Conservation (phyloP, 2,797 vertebrate species). For the Vespertilio murinus region DNA sequence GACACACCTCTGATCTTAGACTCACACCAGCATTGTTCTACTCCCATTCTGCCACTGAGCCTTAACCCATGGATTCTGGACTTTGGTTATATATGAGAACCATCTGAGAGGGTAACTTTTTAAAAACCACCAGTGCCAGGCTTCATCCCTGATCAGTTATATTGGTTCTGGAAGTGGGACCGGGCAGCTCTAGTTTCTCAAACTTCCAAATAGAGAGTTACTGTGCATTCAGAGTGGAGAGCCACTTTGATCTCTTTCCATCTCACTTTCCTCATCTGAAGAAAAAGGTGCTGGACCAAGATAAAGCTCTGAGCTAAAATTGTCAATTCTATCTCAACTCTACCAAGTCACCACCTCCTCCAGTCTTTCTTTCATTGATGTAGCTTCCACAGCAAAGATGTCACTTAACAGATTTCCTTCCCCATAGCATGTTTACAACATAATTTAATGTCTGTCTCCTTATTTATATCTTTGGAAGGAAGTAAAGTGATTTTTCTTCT, state of each 20-base stretch:
- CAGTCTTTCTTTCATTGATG: background rate
- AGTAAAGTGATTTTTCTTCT: constrained; percentile 15
- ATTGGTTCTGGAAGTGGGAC: background rate
- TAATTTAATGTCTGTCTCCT: background rate
- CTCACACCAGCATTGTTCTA: background rate
- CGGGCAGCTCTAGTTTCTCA: background rate
- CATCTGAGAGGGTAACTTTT: background rate
- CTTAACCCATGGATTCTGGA: background rate
- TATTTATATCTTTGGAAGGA: constrained; percentile 33
- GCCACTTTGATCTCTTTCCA: background rate
- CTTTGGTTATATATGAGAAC: background rate
- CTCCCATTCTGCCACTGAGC: background rate
- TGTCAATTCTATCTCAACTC: constrained; percentile 24
- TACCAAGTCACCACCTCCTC: background rate
- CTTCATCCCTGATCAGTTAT: background rate
- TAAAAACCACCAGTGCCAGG: background rate
- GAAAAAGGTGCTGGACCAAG: background rate
- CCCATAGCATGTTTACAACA: background rate
- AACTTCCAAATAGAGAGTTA: background rate
- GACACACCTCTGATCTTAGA: background rate
- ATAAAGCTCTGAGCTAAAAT: background rate
- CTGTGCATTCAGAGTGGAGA: background rate
- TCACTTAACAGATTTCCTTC: constrained; percentile 32
- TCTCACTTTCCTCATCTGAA: constrained; percentile 12
- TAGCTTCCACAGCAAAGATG: constrained; percentile 17